A percentile compares a stretch with the other conserved stretches of the same genome.
Conservation (phyloP, 2,888 invertebrate species). For the Lepidocyrtoides sp. region DNA sequence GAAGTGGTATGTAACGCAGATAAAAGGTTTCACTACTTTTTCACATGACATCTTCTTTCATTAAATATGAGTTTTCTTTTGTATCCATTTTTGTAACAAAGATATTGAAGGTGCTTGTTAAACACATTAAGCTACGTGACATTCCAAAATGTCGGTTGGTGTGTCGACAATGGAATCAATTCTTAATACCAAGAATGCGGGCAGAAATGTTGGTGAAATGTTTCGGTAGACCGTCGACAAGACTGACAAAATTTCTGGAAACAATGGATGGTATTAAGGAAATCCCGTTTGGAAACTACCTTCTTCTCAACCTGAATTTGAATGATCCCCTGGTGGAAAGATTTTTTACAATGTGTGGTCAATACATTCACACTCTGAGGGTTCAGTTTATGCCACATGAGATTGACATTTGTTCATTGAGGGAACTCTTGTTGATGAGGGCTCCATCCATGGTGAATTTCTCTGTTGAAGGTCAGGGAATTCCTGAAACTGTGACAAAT, state of each 20-base stretch:
- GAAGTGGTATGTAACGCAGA: slow-evolving; percentile 82
- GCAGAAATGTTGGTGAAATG: slow-evolving; percentile 68
- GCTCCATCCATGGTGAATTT: slow-evolving; percentile 78
- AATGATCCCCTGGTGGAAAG: slow-evolving; percentile 77
- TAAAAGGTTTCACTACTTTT: no score
- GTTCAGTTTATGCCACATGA: slow-evolving; percentile 78
- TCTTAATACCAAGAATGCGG: slow-evolving; percentile 68
- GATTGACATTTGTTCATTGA: slow-evolving; percentile 80
- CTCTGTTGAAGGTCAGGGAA: slow-evolving; percentile 77
- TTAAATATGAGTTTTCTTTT: not conserved
- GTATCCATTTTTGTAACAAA: slow-evolving; percentile 31
- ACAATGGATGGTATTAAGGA: slow-evolving; percentile 65
- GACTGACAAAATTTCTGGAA: slow-evolving; percentile 70
- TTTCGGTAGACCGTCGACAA: slow-evolving; percentile 63
- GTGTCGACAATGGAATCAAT: slow-evolving; percentile 79
- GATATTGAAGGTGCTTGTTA: slow-evolving; percentile 74
- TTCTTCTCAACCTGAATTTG: slow-evolving; percentile 76
- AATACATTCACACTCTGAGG: slow-evolving; percentile 68
- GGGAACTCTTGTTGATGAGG: slow-evolving; percentile 72
- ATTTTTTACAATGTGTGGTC: slow-evolving; percentile 79
- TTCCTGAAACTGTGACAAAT: slow-evolving; percentile 81
- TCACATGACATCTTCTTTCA: no score
- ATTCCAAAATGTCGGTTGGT: slow-evolving; percentile 77
- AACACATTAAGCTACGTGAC: slow-evolving; percentile 58
- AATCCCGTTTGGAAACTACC: slow-evolving; percentile 79